Conservation (phyloP, 2,797 vertebrate species). For the Karalla daura region DNA sequence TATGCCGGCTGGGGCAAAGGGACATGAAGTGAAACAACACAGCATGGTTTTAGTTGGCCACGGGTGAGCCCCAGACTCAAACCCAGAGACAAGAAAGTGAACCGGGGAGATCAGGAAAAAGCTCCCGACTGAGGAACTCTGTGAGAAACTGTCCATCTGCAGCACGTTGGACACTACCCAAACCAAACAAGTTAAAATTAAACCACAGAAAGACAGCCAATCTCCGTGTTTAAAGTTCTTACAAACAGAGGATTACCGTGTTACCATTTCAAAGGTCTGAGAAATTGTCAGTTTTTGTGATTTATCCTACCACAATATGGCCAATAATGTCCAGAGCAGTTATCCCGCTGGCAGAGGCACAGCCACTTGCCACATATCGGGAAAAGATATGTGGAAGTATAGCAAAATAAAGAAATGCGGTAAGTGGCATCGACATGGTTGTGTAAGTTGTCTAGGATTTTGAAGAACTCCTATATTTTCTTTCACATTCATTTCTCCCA, state of each 20-base stretch:
- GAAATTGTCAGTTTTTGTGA: conserved; percentile 70
- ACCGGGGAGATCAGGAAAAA: conserved; percentile 45
- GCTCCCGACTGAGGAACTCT: conserved; percentile 54
- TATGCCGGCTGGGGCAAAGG: conserved; percentile 28
- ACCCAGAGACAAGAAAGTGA: conserved; percentile 30
- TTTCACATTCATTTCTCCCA: background rate
- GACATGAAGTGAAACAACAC: conserved; percentile 31
- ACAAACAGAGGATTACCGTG: conserved; percentile 75
- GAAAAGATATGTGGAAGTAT: conserved; percentile 4
- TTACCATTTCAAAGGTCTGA: conserved; percentile 71
- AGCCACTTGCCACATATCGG: conserved; percentile 24
- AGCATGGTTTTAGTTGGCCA: conserved; percentile 46
- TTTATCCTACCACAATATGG: conserved; percentile 56
- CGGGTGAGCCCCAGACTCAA: conserved; percentile 33
- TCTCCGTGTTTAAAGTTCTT: conserved; percentile 72
- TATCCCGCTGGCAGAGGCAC: conserved; percentile 26
- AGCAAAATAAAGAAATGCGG: background rate
- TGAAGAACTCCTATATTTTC: background rate
- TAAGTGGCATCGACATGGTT: conserved; percentile 13
- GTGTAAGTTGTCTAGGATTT: background rate
- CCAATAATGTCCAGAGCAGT: conserved; percentile 53
- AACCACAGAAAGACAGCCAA: conserved; percentile 75
- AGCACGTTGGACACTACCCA: conserved; percentile 78
- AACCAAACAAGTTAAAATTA: conserved; percentile 86
- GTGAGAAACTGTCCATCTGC: conserved; percentile 81